Evolutionary conservation across 2,888 invertebrate genomes (phyloP).

Genomic region (Epicampocera succincta): DNA sequence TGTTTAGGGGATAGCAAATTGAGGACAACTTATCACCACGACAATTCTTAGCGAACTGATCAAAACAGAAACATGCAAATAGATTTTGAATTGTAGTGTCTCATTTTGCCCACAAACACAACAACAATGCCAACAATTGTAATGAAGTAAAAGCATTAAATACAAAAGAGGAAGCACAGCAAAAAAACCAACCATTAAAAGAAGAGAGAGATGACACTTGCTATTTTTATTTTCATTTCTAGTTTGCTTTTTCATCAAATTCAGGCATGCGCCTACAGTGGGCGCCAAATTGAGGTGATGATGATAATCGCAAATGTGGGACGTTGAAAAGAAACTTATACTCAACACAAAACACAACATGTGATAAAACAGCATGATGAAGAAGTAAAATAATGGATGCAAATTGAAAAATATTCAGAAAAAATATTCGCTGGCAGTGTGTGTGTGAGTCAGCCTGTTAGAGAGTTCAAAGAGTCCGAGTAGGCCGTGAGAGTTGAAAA

Average conservation of each 20-base stretch:
- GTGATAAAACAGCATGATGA: constrained; percentile 67
- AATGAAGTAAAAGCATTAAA: constrained; percentile 22
- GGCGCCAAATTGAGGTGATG: constrained; percentile 67
- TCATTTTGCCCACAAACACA: constrained; percentile 39
- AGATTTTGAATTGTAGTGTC: constrained; percentile 76
- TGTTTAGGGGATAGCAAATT: constrained; percentile 16
- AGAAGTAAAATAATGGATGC: constrained; percentile 42
- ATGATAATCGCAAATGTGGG: constrained; percentile 67
- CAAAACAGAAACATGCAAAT: constrained; percentile 82
- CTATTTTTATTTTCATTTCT: constrained; percentile 61
- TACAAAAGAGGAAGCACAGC: constrained; percentile 4
- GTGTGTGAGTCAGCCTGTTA: constrained; percentile 24
- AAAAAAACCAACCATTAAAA: constrained; percentile 39
- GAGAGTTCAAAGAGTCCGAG: constrained; percentile 48
- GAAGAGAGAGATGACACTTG: constrained; percentile 66
- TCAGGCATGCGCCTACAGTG: constrained; percentile 68
- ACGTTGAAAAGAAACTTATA: constrained; percentile 48
- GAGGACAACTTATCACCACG: constrained; percentile 73
- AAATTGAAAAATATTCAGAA: constrained; percentile 24
- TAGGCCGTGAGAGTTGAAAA: constrained; percentile 70
- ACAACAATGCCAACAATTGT: constrained; percentile 67
- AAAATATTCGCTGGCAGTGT: background rate
- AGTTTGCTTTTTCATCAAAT: constrained; percentile 58
- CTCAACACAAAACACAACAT: constrained; percentile 63
- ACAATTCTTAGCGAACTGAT: constrained; percentile 82